Percentiles rank a stretch among this genome's conserved stretches.
These are phyloP conservation scores for Dromococcyx pavoninus DNA, from an alignment of 2,797 vertebrate genomes.

Conservation along the genomic window DNA sequence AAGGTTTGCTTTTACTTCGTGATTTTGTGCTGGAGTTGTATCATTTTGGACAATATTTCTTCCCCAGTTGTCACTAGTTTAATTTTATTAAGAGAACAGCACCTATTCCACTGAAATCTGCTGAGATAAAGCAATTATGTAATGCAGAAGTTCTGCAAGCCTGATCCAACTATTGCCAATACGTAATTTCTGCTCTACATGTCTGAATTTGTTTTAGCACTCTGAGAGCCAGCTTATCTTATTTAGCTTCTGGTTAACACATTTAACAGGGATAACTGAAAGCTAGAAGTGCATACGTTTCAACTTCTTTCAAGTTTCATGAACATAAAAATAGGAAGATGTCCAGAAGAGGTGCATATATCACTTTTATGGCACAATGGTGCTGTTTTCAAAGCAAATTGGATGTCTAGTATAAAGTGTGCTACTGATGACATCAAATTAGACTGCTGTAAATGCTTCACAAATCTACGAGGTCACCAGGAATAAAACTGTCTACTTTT, in stretches of 20 bases:
- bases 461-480: neutral
- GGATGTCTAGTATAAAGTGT: neutral
- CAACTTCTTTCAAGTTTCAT: constrained; percentile 43
- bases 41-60: constrained; percentile 36
- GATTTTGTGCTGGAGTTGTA: neutral
- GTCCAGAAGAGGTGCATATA: constrained; percentile 23
- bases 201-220: constrained; percentile 37
- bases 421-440: neutral
- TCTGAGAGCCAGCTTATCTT: constrained; percentile 22
- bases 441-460: constrained; percentile 10
- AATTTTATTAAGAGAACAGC: constrained; percentile 48
- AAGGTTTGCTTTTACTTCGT: neutral
- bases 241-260: constrained; percentile 51
- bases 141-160: constrained; percentile 34
- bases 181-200: constrained; percentile 13
- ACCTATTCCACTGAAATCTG: constrained; percentile 16
- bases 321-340: constrained; percentile 44
- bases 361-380: constrained; percentile 29
- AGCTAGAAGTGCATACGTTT: constrained; percentile 23
- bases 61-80: constrained; percentile 28
- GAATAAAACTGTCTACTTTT: neutral
- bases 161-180: neutral
- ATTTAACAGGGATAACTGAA: constrained; percentile 26
- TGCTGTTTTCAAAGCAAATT: constrained; percentile 31
- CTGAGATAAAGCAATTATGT: constrained; percentile 52